phyloP scores from a whole-genome alignment of 2,888 invertebrate genomes.

The Thysanoteuthis rhombus region DNA sequence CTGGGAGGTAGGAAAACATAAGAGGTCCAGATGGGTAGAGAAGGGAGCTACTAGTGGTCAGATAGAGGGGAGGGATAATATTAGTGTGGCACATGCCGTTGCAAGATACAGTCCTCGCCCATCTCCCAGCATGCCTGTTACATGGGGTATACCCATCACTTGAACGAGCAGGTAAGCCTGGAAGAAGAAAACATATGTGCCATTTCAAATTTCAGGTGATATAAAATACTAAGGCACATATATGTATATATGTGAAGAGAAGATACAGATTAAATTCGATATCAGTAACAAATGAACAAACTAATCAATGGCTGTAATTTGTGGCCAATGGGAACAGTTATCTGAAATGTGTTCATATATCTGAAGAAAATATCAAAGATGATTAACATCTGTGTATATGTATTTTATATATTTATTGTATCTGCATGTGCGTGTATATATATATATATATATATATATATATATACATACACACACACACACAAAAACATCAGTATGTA shows the following conservation, averaged over 20 bases:
- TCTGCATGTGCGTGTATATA: background rate
- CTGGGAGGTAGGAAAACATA: constrained; percentile 12
- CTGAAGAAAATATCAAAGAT: too few relatives aligned
- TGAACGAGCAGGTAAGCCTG: constrained; percentile 26
- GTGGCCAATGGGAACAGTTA: background rate
- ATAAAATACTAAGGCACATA: background rate
- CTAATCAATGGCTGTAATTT: background rate
- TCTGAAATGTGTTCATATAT: too few relatives aligned
- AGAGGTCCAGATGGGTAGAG: constrained; percentile 1
- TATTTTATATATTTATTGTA: too few relatives aligned
- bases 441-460: background rate
- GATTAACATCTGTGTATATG: too few relatives aligned
- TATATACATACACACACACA: background rate
- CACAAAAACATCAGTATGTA: too few relatives aligned
- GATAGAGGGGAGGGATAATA: background rate
- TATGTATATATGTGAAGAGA: background rate
- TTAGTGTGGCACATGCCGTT: constrained; percentile 24
- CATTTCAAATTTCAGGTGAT: constrained; percentile 28
- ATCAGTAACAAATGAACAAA: background rate
- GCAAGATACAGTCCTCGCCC: constrained; percentile 28
- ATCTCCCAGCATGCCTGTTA: constrained; percentile 29
- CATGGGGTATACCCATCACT: constrained; percentile 28
- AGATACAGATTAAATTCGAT: background rate
- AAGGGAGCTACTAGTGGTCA: background rate
- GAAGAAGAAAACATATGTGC: constrained; percentile 30